Base-by-base conservation (phyloP, 2,797 vertebrate species). In the Semotilus atromaculatus region DNA sequence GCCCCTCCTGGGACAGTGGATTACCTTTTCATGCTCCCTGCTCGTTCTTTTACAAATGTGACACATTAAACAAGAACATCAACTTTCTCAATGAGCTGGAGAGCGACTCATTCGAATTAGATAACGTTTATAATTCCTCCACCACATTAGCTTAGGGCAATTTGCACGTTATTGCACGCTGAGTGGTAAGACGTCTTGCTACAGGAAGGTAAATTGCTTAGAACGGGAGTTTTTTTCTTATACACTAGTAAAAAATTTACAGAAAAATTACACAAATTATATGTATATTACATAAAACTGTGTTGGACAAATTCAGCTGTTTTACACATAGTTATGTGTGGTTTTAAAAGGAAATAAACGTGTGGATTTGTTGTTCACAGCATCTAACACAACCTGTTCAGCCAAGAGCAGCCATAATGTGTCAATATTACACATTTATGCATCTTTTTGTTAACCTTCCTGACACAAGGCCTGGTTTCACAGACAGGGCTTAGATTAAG, bases 51-150 rank as follows among this genome's bases (percentile, higher is more conserved):
- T 68, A 34, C 36, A 72, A 75, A 36, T 82, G 77, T 51, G n/a
- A 21, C 40, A 48, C 36, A 77, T 85, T 85, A 85, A 81, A 75
- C 60, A 38, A 34, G 71, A 60, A 64, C 79, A 87, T 83, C 68
- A 83, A 73, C 75, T 58, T 66, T 79, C 64, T 76, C 71, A 77
- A 82, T 86, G 84, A 86, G 62, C 62, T 66, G 36, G 70, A 73
- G 68, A 84, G 40, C 62, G 34, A 82, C 68, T 86, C 80, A 70
- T 86, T 88, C 16, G 53, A 60, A 74, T 62, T 21, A 62, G 7
- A 68, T 81, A 36, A 80, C 86, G 64, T 43, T 80, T 31, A 62
- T 67, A 83, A 34, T 13, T 21, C 31, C 4, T 13, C 71, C n/a
- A 75, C 58, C 70, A 51, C 45, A 67, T 67, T 43, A 60, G 79